phyloP scores from a whole-genome alignment of 2,888 invertebrate genomes.

The Tetrapedia diversipes region DNA sequence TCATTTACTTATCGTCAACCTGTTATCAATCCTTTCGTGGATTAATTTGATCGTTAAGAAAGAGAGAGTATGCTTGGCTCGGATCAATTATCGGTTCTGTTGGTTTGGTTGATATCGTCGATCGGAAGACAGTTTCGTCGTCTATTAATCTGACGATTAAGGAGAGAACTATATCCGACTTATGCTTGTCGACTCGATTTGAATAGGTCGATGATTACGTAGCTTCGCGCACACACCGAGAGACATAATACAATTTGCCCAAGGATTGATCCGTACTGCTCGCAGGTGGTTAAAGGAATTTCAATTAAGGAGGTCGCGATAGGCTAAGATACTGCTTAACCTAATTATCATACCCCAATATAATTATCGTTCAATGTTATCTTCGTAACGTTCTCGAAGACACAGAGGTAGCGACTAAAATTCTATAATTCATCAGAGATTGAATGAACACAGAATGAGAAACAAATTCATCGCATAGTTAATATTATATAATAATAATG shows the following conservation, averaged over 20 bases:
- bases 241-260: conserved; percentile 15
- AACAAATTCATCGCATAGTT: too few species aligned
- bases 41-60: background rate
- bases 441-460: too few species aligned
- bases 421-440: too few species aligned
- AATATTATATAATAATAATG: too few species aligned
- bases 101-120: too few species aligned
- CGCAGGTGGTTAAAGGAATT: conserved; percentile 26
- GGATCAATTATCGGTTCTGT: too few species aligned
- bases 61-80: too few species aligned
- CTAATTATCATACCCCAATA: background rate
- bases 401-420: background rate
- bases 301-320: conserved; percentile 9
- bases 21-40: too few species aligned
- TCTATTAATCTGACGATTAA: background rate
- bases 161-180: background rate
- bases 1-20: background rate
- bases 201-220: background rate
- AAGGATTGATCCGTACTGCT: conserved; percentile 15
- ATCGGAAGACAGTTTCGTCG: background rate
- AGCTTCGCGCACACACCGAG: background rate
- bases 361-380: background rate
- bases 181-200: background rate
- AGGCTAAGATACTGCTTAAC: conserved; percentile 5
- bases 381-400: background rate